Evolutionary conservation across 2,888 invertebrate genomes (phyloP), one percentile per base, ranked within the genome.

Genomic region (Mimas tiliae): DNA sequence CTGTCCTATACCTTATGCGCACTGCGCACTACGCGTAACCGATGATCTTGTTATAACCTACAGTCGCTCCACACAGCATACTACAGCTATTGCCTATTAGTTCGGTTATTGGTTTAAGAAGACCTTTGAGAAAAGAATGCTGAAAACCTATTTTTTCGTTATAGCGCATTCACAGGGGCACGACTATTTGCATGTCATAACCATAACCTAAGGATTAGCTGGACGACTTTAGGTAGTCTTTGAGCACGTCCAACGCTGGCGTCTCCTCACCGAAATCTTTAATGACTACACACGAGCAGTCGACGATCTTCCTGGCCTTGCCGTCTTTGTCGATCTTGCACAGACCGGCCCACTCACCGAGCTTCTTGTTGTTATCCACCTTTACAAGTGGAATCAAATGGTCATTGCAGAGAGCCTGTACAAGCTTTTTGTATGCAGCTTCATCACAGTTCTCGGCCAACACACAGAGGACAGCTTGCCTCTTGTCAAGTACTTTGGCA

Each of bases 281-380:
- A 89, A 99, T 98, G 70, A 99, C 99, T 70, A 99, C 99, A 87
- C 98, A 98, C 6, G 99, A 99, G 94, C 99, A 99, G 66, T 99
- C 98, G 77, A 99, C 99, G 73, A 99, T 98, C 95, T 99, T 99
- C 80, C 99, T 96, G 70, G 99, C 98, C 89, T 99, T 99, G 84
- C 99, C 99, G 79, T 99, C 98, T 86, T 98, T 98, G 95, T 99
- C 99, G 84, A 99, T 98, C 95, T 99, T 99, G 95, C 99, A 99
- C 69, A 99, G 96, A 75, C 99, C 99, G 62, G 99, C 98, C 99
- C 99, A 99, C 95, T 99, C 99, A 62, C 99, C 99, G 67, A 99
- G 95, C 88, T 99, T 99, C 94, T 99, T 99, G 95, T 99, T 99
- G 93, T 99, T 98, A 89, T 99, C 99, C 63, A 99, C 99, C 94